Evolutionary conservation across 2,113 vertebrate genomes (phyloP).

Genomic region (Coptodon rendalli): DNA sequence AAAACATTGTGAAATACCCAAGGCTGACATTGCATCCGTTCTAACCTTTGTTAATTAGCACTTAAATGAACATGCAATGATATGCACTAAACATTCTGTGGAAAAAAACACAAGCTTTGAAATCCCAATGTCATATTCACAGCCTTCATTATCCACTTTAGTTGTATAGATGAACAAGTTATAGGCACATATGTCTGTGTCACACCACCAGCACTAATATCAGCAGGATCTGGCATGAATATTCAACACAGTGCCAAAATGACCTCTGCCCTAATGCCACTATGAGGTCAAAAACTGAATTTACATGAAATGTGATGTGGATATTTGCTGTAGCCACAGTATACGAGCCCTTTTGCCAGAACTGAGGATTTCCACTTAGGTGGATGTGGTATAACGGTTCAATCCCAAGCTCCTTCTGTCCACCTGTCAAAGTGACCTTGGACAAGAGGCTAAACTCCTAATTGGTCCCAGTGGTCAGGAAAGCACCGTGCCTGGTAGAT

Average conservation of each 20-base stretch:
- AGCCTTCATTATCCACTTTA: neutral
- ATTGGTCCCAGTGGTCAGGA: neutral
- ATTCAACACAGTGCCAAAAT: neutral
- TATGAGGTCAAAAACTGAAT: neutral
- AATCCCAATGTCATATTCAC: neutral
- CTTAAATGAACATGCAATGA: neutral
- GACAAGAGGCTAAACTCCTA: neutral
- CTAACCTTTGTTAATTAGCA: neutral
- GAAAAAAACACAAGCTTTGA: neutral
- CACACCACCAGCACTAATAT: neutral
- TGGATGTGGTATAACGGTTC: neutral
- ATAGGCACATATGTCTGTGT: neutral
- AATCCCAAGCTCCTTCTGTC: neutral
- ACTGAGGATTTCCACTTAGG: neutral
- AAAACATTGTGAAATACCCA: neutral
- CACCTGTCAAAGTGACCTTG: neutral
- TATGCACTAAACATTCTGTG: neutral
- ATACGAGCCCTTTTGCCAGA: neutral
- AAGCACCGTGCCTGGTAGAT: neutral
- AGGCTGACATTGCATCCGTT: neutral
- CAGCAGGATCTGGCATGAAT: neutral
- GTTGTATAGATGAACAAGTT: neutral
- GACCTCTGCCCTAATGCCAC: neutral
- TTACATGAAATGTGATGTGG: neutral
- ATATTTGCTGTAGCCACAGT: neutral